Percentiles rank a stretch among this genome's conserved stretches.
Evolutionary conservation across 2,888 invertebrate species (phyloP).

Genomic region (Callyntrura sp.): DNA sequence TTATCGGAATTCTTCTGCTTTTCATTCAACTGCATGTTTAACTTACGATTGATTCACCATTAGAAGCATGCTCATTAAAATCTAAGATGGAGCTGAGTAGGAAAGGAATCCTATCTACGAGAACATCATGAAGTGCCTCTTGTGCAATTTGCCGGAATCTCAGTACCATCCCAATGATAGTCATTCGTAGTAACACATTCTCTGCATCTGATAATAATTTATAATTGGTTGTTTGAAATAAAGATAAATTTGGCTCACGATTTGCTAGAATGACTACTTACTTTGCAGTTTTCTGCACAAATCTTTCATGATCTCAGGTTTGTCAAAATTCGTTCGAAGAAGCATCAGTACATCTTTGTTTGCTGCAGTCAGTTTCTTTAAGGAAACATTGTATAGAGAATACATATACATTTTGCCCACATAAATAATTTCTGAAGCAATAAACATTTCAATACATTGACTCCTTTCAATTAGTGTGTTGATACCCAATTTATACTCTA

Average conservation of each 20-base stretch:
- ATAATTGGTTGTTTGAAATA: neutral
- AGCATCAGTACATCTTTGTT: constrained; percentile 97
- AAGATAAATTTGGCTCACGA: neutral
- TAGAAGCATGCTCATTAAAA: constrained; percentile 96
- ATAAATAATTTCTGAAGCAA: no score
- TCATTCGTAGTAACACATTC: constrained; percentile 98
- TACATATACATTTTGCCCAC: neutral
- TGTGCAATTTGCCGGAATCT: constrained; percentile 98
- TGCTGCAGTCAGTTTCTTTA: constrained; percentile 91
- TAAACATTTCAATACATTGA: no score
- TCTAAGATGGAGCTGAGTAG: constrained; percentile 97
- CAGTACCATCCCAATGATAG: constrained; percentile 98
- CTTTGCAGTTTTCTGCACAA: constrained; percentile 94
- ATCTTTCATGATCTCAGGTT: constrained; percentile 99
- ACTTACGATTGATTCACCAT: constrained; percentile 91
- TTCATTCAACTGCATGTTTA: constrained; percentile 22
- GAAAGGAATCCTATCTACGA: constrained; percentile 98
- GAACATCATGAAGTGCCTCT: constrained; percentile 96
- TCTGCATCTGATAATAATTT: constrained; percentile 89
- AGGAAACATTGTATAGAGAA: neutral
- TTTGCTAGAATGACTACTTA: constrained; percentile 81
- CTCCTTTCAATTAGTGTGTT: no score
- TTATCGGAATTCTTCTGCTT: no score
- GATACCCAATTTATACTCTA: neutral
- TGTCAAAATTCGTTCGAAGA: constrained; percentile 98